Evolutionary conservation across 2,888 invertebrate species (phyloP).

Genomic region (Pelosia muscerda): DNA sequence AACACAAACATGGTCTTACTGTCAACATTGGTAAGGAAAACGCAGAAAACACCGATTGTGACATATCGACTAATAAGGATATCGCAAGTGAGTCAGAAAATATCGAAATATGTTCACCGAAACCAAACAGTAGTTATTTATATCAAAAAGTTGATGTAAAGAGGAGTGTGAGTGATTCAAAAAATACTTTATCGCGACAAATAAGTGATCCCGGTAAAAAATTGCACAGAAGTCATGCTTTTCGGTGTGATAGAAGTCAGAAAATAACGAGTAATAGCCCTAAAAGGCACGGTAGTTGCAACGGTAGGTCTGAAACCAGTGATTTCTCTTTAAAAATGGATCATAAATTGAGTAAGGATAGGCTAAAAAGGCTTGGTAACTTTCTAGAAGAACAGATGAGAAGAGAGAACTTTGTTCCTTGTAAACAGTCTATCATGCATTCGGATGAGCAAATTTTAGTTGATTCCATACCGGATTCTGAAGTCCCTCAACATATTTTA

Average conservation of each 20-base stretch:
- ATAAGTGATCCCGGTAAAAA: slow-evolving; percentile 85
- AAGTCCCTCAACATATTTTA: slow-evolving; percentile 79
- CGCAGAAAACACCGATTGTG: slow-evolving; percentile 35
- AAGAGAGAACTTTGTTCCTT: slow-evolving; percentile 73
- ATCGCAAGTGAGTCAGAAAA: slow-evolving; percentile 52
- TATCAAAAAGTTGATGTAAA: slow-evolving; percentile 73
- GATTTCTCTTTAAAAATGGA: slow-evolving; percentile 74
- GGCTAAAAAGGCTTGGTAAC: slow-evolving; percentile 74
- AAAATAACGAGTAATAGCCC: slow-evolving; percentile 62
- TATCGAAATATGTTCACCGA: slow-evolving; percentile 55
- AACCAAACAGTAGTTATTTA: slow-evolving; percentile 77
- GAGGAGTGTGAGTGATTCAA: slow-evolving; percentile 65
- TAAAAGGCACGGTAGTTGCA: slow-evolving; percentile 75
- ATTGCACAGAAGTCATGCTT: slow-evolving; percentile 87
- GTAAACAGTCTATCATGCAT: slow-evolving; percentile 47
- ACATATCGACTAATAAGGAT: slow-evolving; percentile 48
- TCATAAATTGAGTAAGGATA: slow-evolving; percentile 75
- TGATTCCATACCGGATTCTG: slow-evolving; percentile 73
- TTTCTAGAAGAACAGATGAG: slow-evolving; percentile 80
- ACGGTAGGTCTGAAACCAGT: slow-evolving; percentile 75
- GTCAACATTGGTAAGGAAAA: slow-evolving; percentile 49
- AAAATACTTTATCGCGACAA: slow-evolving; percentile 75
- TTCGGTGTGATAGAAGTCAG: slow-evolving; percentile 84
- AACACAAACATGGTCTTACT: slow-evolving; percentile 44
- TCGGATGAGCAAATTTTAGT: slow-evolving; percentile 39